Conservation (phyloP, 2,888 invertebrate species). For the Digitonthophagus gazella region DNA sequence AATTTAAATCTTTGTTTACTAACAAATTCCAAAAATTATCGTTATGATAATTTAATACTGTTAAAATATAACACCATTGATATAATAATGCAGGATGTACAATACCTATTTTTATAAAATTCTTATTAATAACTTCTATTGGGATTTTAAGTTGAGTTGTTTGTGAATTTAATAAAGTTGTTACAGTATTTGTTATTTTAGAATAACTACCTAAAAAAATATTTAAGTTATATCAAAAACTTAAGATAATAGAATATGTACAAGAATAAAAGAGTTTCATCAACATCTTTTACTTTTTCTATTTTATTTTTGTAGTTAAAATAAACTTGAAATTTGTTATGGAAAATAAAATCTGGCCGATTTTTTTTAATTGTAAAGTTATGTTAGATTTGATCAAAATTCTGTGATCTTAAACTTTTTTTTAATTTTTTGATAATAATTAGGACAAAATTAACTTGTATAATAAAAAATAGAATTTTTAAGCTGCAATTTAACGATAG, state of each 20-base stretch:
- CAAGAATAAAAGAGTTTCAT: no score
- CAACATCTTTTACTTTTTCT: not conserved
- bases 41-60: constrained; percentile 69
- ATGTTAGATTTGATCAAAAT: no score
- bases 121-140: constrained; percentile 56
- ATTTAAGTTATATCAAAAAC: not conserved
- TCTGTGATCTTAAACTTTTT: no score
- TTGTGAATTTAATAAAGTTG: constrained; percentile 49
- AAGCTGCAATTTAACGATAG: no score
- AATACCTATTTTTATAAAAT: constrained; percentile 57
- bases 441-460: no score
- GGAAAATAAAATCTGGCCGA: not conserved
- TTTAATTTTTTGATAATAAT: no score
- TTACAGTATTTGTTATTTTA: constrained; percentile 58
- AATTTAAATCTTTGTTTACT: not conserved
- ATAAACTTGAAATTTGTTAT: not conserved
- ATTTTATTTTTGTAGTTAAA: not conserved
- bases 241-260: constrained; percentile 3
- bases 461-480: no score
- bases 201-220: constrained; percentile 52
- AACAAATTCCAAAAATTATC: constrained; percentile 63
- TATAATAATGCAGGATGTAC: constrained; percentile 67
- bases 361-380: no score
- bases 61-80: constrained; percentile 77
- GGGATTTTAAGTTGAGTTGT: constrained; percentile 22